phyloP scores from a whole-genome alignment of 2,113 vertebrate genomes.

The Shinisaurus crocodilurus region DNA sequence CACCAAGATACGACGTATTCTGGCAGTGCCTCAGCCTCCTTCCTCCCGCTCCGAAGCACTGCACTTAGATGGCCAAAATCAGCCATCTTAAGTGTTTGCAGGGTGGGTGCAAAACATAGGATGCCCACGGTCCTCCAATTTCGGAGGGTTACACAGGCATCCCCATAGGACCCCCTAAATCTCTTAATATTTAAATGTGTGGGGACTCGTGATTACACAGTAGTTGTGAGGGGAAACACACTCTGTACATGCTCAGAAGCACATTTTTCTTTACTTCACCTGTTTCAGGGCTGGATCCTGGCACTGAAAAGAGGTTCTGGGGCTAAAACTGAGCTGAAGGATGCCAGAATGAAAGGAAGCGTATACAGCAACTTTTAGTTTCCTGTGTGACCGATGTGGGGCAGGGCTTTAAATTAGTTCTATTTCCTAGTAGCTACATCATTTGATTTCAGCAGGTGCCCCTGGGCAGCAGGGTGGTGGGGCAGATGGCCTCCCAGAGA shows the following conservation, averaged over 20 bases:
- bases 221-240: not conserved
- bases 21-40: too few relatives aligned
- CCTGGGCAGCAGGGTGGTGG: too few relatives aligned
- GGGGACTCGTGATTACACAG: not conserved
- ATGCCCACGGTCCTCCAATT: too few relatives aligned
- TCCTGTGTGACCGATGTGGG: not conserved
- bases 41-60: too few relatives aligned
- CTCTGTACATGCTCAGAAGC: not conserved
- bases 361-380: not conserved
- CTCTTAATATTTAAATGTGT: not conserved
- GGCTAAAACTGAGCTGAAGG: not conserved
- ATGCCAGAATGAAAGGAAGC: not conserved
- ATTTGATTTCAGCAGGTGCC: too few relatives aligned
- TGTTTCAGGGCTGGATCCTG: not conserved
- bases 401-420: not conserved
- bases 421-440: not conserved
- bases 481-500: too few relatives aligned
- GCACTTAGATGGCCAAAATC: too few relatives aligned
- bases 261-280: not conserved
- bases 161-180: too few relatives aligned
- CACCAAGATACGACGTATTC: too few relatives aligned
- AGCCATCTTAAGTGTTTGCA: too few relatives aligned
- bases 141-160: too few relatives aligned
- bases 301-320: not conserved
- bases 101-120: too few relatives aligned